Conservation (phyloP, 2,888 invertebrate species). For the Drosophila infuscata region DNA sequence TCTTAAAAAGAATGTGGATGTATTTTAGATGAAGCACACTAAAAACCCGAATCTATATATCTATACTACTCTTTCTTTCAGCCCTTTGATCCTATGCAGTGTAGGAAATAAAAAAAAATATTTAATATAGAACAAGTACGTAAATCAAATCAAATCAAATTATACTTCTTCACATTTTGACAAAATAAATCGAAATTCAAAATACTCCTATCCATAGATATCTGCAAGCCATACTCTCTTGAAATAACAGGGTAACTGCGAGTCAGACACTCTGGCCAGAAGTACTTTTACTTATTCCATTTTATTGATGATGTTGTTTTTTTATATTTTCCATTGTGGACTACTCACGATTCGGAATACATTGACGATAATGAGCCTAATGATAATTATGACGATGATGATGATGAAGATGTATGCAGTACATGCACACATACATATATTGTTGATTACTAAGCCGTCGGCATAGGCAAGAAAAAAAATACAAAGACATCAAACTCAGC, state of each 20-base stretch:
- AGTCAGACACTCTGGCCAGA: background rate
- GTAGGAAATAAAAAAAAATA: background rate
- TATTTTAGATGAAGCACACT: background rate
- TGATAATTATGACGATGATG: slow-evolving; percentile 18
- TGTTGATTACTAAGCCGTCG: slow-evolving; percentile 6
- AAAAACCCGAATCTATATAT: accelerated
- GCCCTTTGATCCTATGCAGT: background rate
- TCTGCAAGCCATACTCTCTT: background rate
- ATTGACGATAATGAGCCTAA: slow-evolving; percentile 29
- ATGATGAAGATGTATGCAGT: slow-evolving; percentile 12
- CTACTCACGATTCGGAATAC: slow-evolving; percentile 24
- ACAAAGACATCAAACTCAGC: slow-evolving; percentile 28
- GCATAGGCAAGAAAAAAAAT: slow-evolving; percentile 15
- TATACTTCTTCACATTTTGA: too few species aligned
- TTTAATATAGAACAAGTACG: background rate
- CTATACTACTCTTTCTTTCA: background rate
- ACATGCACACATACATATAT: background rate
- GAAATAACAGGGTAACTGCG: background rate
- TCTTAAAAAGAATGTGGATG: background rate
- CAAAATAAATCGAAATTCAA: background rate
- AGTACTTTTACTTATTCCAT: slow-evolving; percentile 17
- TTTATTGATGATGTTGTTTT: slow-evolving; percentile 44
- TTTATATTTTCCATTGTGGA: slow-evolving; percentile 42
- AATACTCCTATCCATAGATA: background rate
- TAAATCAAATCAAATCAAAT: background rate